Percentiles rank a stretch among this genome's conserved stretches.
Evolutionary conservation across 2,113 vertebrate genomes (phyloP).

Genomic region (Phyllostomus discolor): DNA sequence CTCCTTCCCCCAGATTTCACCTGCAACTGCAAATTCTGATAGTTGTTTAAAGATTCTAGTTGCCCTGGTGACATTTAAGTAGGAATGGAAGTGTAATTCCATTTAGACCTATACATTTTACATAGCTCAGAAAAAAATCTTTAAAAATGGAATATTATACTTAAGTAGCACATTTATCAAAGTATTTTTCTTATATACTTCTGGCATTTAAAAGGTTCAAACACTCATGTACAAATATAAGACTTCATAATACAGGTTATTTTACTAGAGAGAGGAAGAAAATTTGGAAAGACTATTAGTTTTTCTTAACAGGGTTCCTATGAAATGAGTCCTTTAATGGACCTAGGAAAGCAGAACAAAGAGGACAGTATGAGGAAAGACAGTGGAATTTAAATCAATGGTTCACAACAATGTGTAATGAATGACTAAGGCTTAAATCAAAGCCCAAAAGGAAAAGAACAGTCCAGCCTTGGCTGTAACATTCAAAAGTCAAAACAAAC

Average conservation of each 20-base stretch:
- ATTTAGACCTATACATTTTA: not conserved
- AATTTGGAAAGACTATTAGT: not conserved
- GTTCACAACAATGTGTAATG: slow-evolving; percentile 2
- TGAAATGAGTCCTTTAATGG: slow-evolving; percentile 28
- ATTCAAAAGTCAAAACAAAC: not conserved
- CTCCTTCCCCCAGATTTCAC: not conserved
- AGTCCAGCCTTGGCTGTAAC: not conserved
- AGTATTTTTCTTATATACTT: not conserved
- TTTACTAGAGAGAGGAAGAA: not conserved
- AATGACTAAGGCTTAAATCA: slow-evolving; percentile 35
- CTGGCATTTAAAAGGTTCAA: not conserved
- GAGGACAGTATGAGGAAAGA: not conserved
- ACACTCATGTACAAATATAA: not conserved
- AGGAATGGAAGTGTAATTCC: not conserved
- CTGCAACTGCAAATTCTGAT: not conserved
- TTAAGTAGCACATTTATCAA: slow-evolving; percentile 1
- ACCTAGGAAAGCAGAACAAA: not conserved
- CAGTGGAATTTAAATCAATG: not conserved
- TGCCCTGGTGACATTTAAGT: not conserved
- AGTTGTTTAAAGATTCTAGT: not conserved
- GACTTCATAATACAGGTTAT: not conserved
- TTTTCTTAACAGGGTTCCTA: slow-evolving; percentile 14
- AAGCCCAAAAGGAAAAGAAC: slow-evolving; percentile 23
- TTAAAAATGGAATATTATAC: not conserved
- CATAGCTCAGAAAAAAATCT: not conserved